Conservation (phyloP, 2,113 vertebrate species). For the Apteryx mantelli region DNA sequence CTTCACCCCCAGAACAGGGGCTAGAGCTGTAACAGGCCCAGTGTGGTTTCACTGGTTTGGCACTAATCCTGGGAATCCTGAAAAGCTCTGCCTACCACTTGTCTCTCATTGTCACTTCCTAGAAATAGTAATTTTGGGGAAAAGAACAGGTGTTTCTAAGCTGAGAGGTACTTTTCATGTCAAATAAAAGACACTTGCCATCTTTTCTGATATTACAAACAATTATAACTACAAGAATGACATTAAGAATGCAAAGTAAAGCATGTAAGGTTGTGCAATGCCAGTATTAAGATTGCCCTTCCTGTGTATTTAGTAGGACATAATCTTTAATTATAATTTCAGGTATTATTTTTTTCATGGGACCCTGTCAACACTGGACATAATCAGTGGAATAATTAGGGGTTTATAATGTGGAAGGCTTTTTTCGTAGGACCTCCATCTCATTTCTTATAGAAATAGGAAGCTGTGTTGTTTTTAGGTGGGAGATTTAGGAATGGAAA, state of each 20-base stretch:
- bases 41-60: neutral
- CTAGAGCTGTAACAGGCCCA: neutral
- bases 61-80: neutral
- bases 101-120: neutral
- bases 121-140: slow-evolving; percentile 1
- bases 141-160: neutral
- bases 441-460: neutral
- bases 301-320: neutral
- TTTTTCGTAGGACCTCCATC: neutral
- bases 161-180: neutral
- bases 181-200: neutral
- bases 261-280: neutral
- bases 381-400: neutral
- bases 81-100: neutral
- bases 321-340: neutral
- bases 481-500: neutral
- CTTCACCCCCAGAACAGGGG: neutral
- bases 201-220: neutral
- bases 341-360: neutral
- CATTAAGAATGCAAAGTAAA: neutral
- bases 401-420: neutral
- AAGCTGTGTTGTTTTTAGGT: neutral
- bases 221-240: neutral
- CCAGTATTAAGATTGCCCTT: neutral
- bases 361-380: neutral